Conservation (phyloP, 2,113 vertebrate genomes). For the rabbit (Oryctolagus cuniculus) region DNA sequence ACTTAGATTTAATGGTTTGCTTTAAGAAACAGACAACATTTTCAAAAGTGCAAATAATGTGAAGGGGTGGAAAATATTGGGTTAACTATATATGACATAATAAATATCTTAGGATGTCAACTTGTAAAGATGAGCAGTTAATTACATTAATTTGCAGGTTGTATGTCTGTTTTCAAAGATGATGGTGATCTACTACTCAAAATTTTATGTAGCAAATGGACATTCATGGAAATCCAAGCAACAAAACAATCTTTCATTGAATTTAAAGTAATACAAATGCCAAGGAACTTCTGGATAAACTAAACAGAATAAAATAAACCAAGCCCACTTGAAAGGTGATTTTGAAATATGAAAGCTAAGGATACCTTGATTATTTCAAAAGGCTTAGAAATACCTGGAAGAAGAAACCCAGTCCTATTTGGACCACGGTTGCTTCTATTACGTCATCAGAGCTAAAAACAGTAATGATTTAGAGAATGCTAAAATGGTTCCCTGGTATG, state of each 20-base stretch:
- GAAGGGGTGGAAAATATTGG: not conserved
- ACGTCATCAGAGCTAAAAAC: not conserved
- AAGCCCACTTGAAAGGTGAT: constrained; percentile 21
- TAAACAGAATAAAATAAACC: not conserved
- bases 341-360: constrained; percentile 24
- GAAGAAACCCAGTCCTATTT: not conserved
- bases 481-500: not conserved
- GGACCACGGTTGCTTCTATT: not conserved
- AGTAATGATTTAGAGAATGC: not conserved
- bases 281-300: not conserved
- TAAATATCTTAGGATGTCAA: not conserved
- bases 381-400: not conserved
- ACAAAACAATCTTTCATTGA: not conserved
- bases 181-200: not conserved
- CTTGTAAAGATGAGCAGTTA: not conserved
- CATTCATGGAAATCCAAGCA: constrained; percentile 18
- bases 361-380: not conserved
- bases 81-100: not conserved
- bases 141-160: not conserved
- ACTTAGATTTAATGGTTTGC: not conserved
- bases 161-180: constrained; percentile 14
- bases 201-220: constrained; percentile 32
- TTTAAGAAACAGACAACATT: not conserved
- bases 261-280: constrained; percentile 45
- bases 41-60: constrained; percentile 3